A percentile compares a stretch with the other conserved stretches of the same genome.
Evolutionary conservation across 2,888 invertebrate genomes (phyloP).

Genomic region (Eilema depressum): DNA sequence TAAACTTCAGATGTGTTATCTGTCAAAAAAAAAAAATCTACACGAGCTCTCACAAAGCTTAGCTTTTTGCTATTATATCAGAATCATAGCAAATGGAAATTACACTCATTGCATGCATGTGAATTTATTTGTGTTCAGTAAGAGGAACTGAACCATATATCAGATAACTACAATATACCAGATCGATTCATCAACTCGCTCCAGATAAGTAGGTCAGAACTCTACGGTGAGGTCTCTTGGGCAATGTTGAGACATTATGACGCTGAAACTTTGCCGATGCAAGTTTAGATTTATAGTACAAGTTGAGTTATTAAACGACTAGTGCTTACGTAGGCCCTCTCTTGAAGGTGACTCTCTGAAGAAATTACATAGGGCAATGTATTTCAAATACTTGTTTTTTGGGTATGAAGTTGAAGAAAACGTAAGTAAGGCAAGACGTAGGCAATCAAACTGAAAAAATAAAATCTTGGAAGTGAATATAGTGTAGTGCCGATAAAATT

Average conservation of each 20-base stretch:
- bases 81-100: no score
- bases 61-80: no score
- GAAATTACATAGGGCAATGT: not conserved
- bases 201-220: conserved; percentile 11
- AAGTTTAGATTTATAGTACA: not conserved
- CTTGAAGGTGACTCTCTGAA: not conserved
- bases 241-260: conserved; percentile 13
- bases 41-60: no score
- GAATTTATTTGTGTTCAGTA: not conserved
- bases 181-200: not conserved
- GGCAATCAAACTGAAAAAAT: no score
- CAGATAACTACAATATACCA: conserved; percentile 4
- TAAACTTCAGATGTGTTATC: no score
- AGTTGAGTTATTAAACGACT: not conserved
- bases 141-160: not conserved
- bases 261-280: not conserved
- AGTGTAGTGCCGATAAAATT: no score
- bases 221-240: conserved; percentile 1
- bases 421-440: no score
- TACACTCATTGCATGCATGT: not conserved
- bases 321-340: not conserved
- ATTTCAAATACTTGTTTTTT: not conserved
- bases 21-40: no score
- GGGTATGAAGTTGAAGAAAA: no score
- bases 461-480: no score